Base-by-base conservation (phyloP, 2,888 invertebrate species). In the Lypha dubia region DNA sequence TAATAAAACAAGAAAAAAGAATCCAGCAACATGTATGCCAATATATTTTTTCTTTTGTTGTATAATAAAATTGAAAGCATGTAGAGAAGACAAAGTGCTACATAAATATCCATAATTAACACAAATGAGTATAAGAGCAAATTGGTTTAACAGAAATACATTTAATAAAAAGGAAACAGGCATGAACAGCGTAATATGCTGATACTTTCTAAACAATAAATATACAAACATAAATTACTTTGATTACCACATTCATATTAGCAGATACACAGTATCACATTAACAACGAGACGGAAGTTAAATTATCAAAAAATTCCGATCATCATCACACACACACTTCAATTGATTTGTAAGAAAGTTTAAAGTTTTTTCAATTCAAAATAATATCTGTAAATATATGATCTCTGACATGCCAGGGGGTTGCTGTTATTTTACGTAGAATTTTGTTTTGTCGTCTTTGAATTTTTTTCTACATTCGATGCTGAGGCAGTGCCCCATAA, bases 71-170 rank as follows among this genome's bases (percentile, higher is more conserved):
- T 4, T 6, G 15, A 49, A 20, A 49, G 8, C 20, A 49, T 20
- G 1, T 1, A 46, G 17, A 1, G 11, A 46, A 17, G 20, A 3
- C 9, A 49, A 49, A 49, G 17, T 9, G 2, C 20, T 49, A 20
- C 49, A 49, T 49, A 49, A 49, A 49, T 20, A 17, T n/a, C n/a
- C n/a, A n/a, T 20, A 20, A 49, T 49, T 49, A 49, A 9, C 49
- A n/a, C 20, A 49, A 49, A 20, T 49, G 1, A 20, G 8, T 20
- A 49, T 8, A 20, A 20, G 38, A 17, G 2, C 20, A 20, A 49
- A 49, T 49, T 46, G 8, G 5, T 28, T 8, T 49, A 17, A 49
- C 13, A 46, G 8, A 46, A 17, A 17, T 9, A 49, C n/a, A n/a
- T n/a, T n/a, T n/a, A n/a, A n/a, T 41, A 3, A 41, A 15, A 41